Conservation (phyloP, 2,113 vertebrate species). For the Hirundichthys speculiger region DNA sequence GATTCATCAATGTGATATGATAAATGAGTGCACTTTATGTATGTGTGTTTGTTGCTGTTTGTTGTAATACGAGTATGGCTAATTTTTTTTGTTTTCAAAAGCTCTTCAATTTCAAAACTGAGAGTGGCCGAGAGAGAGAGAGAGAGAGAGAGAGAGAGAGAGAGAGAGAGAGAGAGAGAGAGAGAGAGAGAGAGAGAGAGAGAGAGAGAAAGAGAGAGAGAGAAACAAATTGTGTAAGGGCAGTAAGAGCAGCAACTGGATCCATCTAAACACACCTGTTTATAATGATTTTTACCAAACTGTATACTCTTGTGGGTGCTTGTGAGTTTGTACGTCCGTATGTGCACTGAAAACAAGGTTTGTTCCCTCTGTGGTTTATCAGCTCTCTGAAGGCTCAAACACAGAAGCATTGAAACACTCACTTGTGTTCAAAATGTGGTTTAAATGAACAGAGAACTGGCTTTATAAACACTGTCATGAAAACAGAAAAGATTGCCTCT, state of each 20-base stretch:
- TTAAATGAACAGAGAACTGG: conserved; percentile 30
- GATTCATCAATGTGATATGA: too few relatives aligned
- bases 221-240: conserved; percentile 1
- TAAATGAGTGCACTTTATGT: too few relatives aligned
- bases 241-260: conserved; percentile 35
- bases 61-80: too few relatives aligned
- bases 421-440: conserved; percentile 25
- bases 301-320: conserved; percentile 2
- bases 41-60: too few relatives aligned
- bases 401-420: not conserved
- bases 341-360: not conserved
- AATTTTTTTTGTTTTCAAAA: too few relatives aligned
- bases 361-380: conserved; percentile 6
- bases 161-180: too few relatives aligned
- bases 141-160: too few relatives aligned
- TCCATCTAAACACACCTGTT: conserved; percentile 53
- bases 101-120: not conserved
- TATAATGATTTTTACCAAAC: conserved; percentile 44
- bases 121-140: too few relatives aligned
- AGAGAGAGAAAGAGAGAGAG: not conserved
- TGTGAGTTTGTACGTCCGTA: not conserved
- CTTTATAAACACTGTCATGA: conserved; percentile 47
- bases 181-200: not conserved
- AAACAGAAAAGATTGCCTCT: too few relatives aligned
- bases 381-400: conserved; percentile 22